Percentiles rank a stretch among this genome's conserved stretches.
Conservation (phyloP, 2,113 vertebrate genomes). For the Trinectes maculatus region DNA sequence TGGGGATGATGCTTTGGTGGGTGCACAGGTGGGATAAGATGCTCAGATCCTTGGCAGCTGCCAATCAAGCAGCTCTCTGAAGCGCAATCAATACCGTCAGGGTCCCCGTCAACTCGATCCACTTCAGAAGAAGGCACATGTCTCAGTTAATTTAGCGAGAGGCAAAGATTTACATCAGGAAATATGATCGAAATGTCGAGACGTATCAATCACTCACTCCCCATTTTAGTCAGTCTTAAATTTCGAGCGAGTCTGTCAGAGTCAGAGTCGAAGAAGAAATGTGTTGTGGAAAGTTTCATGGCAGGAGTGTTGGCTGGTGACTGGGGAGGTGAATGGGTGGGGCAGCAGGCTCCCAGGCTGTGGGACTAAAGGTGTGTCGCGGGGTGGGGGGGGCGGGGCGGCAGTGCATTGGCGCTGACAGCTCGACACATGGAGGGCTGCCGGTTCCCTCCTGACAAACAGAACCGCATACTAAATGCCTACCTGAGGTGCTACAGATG, state of each 20-base stretch:
- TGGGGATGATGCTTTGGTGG: conserved; percentile 44
- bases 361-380: conserved; percentile 72
- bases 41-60: conserved; percentile 70
- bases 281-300: conserved; percentile 34
- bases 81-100: conserved; percentile 71
- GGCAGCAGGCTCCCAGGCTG: conserved; percentile 49
- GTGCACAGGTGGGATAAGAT: conserved; percentile 33
- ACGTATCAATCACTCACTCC: conserved; percentile 43
- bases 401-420: conserved; percentile 68
- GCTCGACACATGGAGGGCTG: conserved; percentile 70
- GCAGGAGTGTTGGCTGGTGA: conserved; percentile 15
- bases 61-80: conserved; percentile 70
- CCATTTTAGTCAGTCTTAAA: conserved; percentile 33
- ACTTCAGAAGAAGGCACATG: conserved; percentile 56
- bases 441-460: conserved; percentile 69
- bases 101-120: conserved; percentile 45
- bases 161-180: conserved; percentile 36
- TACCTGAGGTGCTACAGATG: conserved; percentile 81
- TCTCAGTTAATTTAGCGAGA: conserved; percentile 45
- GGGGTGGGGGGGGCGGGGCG: conserved; percentile 41
- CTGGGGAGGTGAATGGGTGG: conserved; percentile 23
- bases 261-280: conserved; percentile 17
- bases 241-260: conserved; percentile 35
- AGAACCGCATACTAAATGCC: conserved; percentile 76
- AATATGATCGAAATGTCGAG: conserved; percentile 52